Evolutionary conservation across 2,888 invertebrate species (phyloP), one percentile per base, ranked within the genome.

Genomic region (Dolichomitus sp.): DNA sequence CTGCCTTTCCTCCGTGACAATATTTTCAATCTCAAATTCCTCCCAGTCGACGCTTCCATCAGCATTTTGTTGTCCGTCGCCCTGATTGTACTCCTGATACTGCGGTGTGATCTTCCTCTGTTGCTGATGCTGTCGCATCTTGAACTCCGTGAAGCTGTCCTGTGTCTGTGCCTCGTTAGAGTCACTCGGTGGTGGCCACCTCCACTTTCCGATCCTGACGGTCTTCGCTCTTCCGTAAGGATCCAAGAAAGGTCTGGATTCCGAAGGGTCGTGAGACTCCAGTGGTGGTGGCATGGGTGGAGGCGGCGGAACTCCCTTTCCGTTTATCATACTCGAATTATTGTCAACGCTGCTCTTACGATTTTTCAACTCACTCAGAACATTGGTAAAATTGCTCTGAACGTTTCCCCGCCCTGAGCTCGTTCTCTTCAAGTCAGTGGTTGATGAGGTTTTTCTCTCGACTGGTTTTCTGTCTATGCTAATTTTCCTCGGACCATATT

Each of bases 211-310:
- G 74, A 99, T 99, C 40, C 99, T 95, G 0, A 99, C 98, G 0
- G 99, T 99, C 91, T 99, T 98, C 0, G 99, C 99, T 33, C 99
- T 94, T 0, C 98, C 98, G 89, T 98, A 98, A 0, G 98, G 98
- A 93, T 98, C 98, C 88, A 98, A 95, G 91, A 98, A 98, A 0
- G 97, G 97, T 9, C 98, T 94, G 0, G 96, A 96, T 91, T 97
- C 98, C 0, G 97, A 97, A 0, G 97, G 97, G 91, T 98, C 98
- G 75, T 96, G 96, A 65, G 96, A 95, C 88, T 97, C 97, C 4
- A 97, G 94, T 48, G 97, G 98, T 2, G 98, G 98, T 0, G 98
- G 98, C 96, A 98, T 97, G 1, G 98, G 98, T 0, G 98, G 98
- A 0, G 98, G 98, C 0, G 98, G 98, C 0, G 96, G 97, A n/a